phyloP scores from a whole-genome alignment of 1,140 invertebrate species.

The Antheraea mylitta region DNA sequence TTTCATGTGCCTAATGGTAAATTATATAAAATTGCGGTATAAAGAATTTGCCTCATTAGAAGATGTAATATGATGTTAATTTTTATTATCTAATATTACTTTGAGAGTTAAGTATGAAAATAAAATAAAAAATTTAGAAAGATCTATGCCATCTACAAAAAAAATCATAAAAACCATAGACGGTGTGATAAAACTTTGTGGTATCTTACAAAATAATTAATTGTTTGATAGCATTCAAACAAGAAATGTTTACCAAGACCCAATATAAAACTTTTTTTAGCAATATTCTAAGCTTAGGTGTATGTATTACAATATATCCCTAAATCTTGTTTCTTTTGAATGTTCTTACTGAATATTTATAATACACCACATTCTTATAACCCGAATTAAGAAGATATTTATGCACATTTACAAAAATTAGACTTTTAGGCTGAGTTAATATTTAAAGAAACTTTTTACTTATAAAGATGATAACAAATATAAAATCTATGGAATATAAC shows the following conservation, averaged over 20 bases:
- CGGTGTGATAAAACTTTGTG: slow-evolving; percentile 24
- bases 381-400: no score
- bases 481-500: slow-evolving; percentile 25
- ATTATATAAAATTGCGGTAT: slow-evolving; percentile 29
- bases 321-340: slow-evolving; percentile 30
- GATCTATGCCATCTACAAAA: slow-evolving; percentile 23
- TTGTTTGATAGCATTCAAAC: slow-evolving; percentile 23
- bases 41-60: slow-evolving; percentile 26
- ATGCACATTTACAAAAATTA: no score
- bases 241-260: slow-evolving; percentile 36
- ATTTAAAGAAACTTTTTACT: slow-evolving; percentile 25
- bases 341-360: slow-evolving; percentile 5
- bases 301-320: slow-evolving; percentile 28
- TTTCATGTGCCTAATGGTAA: slow-evolving; percentile 28
- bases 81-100: slow-evolving; percentile 26
- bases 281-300: slow-evolving; percentile 29
- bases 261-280: slow-evolving; percentile 33
- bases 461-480: slow-evolving; percentile 27
- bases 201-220: slow-evolving; percentile 22
- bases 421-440: slow-evolving; percentile 25
- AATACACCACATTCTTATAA: no score
- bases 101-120: slow-evolving; percentile 14
- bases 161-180: slow-evolving; percentile 38
- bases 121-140: slow-evolving; percentile 19
- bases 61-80: slow-evolving; percentile 25